Evolutionary conservation across 2,888 invertebrate species (phyloP).

Genomic region (Drosophila incognita): DNA sequence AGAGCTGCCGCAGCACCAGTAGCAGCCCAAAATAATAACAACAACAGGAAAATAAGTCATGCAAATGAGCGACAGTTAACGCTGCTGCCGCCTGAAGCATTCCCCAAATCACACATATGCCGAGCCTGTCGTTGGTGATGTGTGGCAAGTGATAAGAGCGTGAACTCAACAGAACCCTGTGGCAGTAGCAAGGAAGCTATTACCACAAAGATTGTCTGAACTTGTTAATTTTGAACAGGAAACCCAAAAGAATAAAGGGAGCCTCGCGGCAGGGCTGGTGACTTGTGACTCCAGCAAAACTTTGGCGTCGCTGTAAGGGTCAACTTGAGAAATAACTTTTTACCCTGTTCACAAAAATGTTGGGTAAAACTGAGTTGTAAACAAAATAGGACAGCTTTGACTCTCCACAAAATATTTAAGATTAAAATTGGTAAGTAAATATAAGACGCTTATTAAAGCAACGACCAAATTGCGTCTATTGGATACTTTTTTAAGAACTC

Average conservation of each 20-base stretch:
- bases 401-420: slow-evolving; percentile 5
- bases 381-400: neutral
- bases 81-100: slow-evolving; percentile 25
- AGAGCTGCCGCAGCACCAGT: slow-evolving; percentile 49
- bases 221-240: slow-evolving; percentile 67
- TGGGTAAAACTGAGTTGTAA: neutral
- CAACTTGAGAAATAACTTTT: neutral
- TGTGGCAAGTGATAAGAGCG: slow-evolving; percentile 57
- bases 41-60: slow-evolving; percentile 63
- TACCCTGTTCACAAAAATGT: neutral
- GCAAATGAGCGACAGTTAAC: slow-evolving; percentile 70
- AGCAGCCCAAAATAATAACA: slow-evolving; percentile 19
- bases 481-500: neutral
- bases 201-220: slow-evolving; percentile 65
- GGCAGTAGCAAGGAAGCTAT: slow-evolving; percentile 42
- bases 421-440: neutral
- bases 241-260: slow-evolving; percentile 20
- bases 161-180: slow-evolving; percentile 24
- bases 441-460: neutral
- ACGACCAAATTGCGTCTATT: neutral
- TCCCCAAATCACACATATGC: slow-evolving; percentile 68
- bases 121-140: slow-evolving; percentile 50
- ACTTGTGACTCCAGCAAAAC: slow-evolving; percentile 15
- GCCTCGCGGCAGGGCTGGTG: neutral
- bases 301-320: slow-evolving; percentile 17